Evolutionary conservation across 2,113 vertebrate genomes (phyloP).

Genomic region (Menidia beryllina): DNA sequence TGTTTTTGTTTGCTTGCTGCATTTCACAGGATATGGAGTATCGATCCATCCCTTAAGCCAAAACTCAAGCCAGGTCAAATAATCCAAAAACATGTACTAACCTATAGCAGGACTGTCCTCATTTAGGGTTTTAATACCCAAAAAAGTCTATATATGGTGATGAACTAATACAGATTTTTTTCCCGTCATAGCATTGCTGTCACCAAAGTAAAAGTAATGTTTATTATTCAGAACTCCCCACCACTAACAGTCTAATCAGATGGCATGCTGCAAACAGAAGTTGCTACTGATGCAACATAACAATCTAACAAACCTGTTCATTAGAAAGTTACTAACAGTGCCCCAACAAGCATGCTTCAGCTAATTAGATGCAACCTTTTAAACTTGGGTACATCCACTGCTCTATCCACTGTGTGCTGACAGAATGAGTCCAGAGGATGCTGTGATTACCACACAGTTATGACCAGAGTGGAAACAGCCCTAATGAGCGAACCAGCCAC

Average conservation of each 20-base stretch:
- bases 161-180: conserved; percentile 2
- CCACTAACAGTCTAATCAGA: conserved; percentile 60
- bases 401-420: neutral
- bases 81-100: conserved; percentile 57
- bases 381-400: neutral
- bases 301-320: conserved; percentile 57
- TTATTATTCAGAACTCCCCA: conserved; percentile 38
- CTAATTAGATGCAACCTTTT: neutral
- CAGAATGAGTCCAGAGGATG: neutral
- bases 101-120: neutral
- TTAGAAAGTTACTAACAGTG: conserved; percentile 59
- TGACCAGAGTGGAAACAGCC: neutral
- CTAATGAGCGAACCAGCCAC: neutral
- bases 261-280: conserved; percentile 56
- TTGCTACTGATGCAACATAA: conserved; percentile 23
- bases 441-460: neutral
- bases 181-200: conserved; percentile 3
- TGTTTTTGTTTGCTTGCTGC: conserved; percentile 59
- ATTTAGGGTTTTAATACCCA: neutral
- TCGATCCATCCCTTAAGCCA: conserved; percentile 10
- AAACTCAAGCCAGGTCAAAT: conserved; percentile 23
- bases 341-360: conserved; percentile 50
- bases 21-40: conserved; percentile 48
- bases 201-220: neutral
- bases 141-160: neutral